Conservation (phyloP, 2,888 invertebrate species). For the Agelastica alni region DNA sequence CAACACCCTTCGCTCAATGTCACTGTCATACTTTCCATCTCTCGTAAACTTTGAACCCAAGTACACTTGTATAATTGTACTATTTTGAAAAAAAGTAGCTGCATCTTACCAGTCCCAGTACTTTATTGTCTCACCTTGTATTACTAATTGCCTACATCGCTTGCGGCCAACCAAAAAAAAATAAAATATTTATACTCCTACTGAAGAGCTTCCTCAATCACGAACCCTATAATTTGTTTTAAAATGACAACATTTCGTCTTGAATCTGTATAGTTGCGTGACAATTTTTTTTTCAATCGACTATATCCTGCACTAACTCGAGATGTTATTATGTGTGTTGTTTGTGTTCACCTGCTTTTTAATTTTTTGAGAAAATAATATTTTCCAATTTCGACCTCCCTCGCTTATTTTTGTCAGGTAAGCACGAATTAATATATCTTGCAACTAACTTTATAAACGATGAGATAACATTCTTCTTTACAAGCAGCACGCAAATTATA, state of each 20-base stretch:
- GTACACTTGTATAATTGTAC: too few relatives aligned
- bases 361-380: conserved; percentile 10
- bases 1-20: too few relatives aligned
- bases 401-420: conserved; percentile 11
- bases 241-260: conserved; percentile 28
- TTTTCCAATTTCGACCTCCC: conserved; percentile 11
- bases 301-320: conserved; percentile 31
- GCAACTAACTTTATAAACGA: too few relatives aligned
- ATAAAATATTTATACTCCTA: neutral
- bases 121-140: too few relatives aligned
- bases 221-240: conserved; percentile 31
- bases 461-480: too few relatives aligned
- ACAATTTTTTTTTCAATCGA: conserved; percentile 28
- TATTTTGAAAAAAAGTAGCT: too few relatives aligned
- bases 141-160: too few relatives aligned
- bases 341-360: conserved; percentile 20
- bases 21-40: too few relatives aligned
- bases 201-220: conserved; percentile 6
- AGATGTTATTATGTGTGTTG: conserved; percentile 18
- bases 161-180: neutral
- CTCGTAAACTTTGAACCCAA: too few relatives aligned
- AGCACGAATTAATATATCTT: neutral
- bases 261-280: conserved; percentile 29
- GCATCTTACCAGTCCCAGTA: too few relatives aligned
- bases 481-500: too few relatives aligned